Evolutionary conservation across 2,888 invertebrate genomes (phyloP).

Genomic region (Troides aeacus): DNA sequence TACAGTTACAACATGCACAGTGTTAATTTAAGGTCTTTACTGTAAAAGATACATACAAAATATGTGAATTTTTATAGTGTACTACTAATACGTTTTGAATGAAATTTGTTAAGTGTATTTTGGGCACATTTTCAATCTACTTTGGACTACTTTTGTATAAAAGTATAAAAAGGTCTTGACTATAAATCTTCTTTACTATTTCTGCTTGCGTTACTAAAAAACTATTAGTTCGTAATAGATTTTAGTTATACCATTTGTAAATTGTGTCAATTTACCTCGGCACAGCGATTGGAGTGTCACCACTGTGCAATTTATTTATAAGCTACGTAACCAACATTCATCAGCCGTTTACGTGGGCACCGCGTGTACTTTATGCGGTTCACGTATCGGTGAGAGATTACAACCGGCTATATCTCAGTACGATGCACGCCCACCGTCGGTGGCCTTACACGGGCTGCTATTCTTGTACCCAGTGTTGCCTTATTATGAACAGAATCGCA

Average conservation of each 20-base stretch:
- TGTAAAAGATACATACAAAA: too few species aligned
- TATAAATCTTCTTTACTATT: too few species aligned
- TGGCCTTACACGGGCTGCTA: slow-evolving; percentile 44
- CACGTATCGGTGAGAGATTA: slow-evolving; percentile 62
- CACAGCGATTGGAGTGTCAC: slow-evolving; percentile 23
- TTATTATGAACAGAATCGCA: slow-evolving; percentile 23
- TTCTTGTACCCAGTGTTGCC: slow-evolving; percentile 27
- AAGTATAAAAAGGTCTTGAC: too few species aligned
- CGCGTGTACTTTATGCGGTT: slow-evolving; percentile 57
- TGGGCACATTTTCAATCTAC: too few species aligned
- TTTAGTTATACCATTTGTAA: neutral
- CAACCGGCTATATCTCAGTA: slow-evolving; percentile 52
- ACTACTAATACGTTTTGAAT: too few species aligned
- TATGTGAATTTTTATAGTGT: too few species aligned
- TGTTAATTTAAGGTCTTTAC: too few species aligned
- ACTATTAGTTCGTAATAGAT: neutral
- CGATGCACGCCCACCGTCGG: slow-evolving; percentile 55
- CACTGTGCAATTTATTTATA: slow-evolving; percentile 19
- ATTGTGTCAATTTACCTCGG: neutral
- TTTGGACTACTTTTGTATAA: too few species aligned
- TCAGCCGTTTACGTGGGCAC: slow-evolving; percentile 41
- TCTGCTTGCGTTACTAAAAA: too few species aligned
- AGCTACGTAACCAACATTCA: slow-evolving; percentile 33
- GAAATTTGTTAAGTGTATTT: too few species aligned
- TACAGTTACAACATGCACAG: too few species aligned